Base-by-base conservation (phyloP, 2,888 invertebrate genomes). In the Cheilosia urbana region DNA sequence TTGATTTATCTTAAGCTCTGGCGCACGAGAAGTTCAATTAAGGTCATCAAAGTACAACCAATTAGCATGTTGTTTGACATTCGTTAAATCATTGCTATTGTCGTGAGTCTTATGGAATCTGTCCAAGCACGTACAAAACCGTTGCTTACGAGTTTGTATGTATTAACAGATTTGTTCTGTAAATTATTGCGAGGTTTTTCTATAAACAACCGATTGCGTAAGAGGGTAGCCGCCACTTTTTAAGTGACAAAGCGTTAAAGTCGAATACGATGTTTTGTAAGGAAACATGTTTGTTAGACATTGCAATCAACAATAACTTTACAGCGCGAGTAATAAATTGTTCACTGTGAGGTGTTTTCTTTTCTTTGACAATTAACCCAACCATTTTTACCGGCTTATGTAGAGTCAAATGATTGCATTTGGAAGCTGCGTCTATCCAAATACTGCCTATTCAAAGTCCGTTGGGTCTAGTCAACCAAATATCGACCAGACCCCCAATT, bases 161-260 rank as follows among this genome's bases (percentile, higher is more conserved):
- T 72, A 72, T 72, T 42, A 62, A 62, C 62, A 62, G 51, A 42
- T 21, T 34, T n/a, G 13, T 37, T 42, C 47, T 53, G 42, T 30
- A 42, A 62, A 15, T 40, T 42, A 62, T 62, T 62, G 42, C 62
- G 72, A 40, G 15, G 40, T 51, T 60, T 66, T 24, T 60, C 17
- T n/a, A 42, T 21, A 60, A 49, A 68, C 68, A 76, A 76, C 68
- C 51, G 76, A 60, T 76, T 76, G 30, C 34, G 60, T 76, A 76
- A 76, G 51, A n/a, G 27, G 53, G 40, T 17, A 37, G n/a, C 11
- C 15, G 57, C 30, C 19, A 13, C 21, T 13, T 42, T 66, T 21
- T 15, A 30, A 6, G 13, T 17, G 42, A 66, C 58, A 53, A 34
- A 51, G 53, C 47, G 45, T 30, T 69, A 57, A 19, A 17, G 21